phyloP scores from a whole-genome alignment of 1,140 invertebrate species.

The Nylanderia fulva region DNA sequence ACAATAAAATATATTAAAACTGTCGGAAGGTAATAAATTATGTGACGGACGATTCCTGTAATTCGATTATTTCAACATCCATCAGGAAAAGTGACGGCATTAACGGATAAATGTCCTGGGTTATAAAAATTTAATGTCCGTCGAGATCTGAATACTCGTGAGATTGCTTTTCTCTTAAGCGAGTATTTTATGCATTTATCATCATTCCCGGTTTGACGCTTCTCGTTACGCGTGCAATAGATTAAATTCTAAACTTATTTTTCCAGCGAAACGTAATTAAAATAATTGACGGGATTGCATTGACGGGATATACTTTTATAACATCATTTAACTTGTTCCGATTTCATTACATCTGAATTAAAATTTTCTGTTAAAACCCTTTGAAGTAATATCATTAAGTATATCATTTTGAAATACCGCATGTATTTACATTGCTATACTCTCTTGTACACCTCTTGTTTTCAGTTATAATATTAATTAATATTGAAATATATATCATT shows the following conservation, averaged over 20 bases:
- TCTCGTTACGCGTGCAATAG: slow-evolving; percentile 21
- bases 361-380: background rate
- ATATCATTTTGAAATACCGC: background rate
- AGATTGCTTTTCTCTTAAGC: slow-evolving; percentile 60
- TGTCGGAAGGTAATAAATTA: slow-evolving; percentile 45
- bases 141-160: slow-evolving; percentile 59
- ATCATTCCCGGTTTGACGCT: slow-evolving; percentile 53
- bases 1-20: slow-evolving; percentile 28
- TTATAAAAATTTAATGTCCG: slow-evolving; percentile 60
- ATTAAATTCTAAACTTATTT: slow-evolving; percentile 52
- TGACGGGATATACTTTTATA: background rate
- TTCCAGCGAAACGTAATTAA: slow-evolving; percentile 7
- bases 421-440: background rate
- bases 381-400: background rate
- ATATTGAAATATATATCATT: background rate
- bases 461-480: background rate
- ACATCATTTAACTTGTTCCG: slow-evolving; percentile 6
- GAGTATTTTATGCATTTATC: slow-evolving; percentile 60
- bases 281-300: slow-evolving; percentile 35
- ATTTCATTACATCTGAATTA: background rate
- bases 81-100: slow-evolving; percentile 44
- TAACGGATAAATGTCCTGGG: slow-evolving; percentile 48
- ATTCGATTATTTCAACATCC: slow-evolving; percentile 49
- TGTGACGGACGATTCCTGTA: slow-evolving; percentile 7
- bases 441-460: background rate